Conservation (phyloP, 1,140 invertebrate genomes). For the Drosophila sechellia region DNA sequence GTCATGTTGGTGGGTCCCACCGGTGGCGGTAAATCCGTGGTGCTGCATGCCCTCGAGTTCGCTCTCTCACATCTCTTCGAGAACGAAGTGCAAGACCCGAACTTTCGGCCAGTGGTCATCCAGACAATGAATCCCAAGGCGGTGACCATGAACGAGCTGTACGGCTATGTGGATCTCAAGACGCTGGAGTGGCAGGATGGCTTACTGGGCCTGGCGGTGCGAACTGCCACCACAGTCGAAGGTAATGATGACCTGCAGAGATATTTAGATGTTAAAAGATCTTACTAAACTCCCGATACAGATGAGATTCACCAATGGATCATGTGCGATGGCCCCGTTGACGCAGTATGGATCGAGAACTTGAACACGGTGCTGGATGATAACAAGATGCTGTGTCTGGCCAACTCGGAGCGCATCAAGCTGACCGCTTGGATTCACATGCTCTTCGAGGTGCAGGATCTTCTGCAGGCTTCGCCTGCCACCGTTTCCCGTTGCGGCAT, state of each 20-base stretch:
- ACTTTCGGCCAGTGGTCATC: conserved; percentile 88
- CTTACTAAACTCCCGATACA: neutral
- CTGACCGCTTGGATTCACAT: conserved; percentile 92
- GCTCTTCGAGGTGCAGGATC: conserved; percentile 95
- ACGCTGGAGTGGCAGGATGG: conserved; percentile 96
- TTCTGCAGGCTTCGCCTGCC: conserved; percentile 94
- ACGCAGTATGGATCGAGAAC: conserved; percentile 98
- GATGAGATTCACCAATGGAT: conserved; percentile 92
- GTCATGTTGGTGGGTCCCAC: conserved; percentile 97
- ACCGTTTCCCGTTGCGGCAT: conserved; percentile 94
- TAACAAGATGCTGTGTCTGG: conserved; percentile 95
- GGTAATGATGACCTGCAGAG: conserved; percentile 34
- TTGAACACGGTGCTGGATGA: conserved; percentile 97
- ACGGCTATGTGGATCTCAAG: conserved; percentile 93
- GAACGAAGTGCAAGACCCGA: conserved; percentile 85
- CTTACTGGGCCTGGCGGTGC: conserved; percentile 89
- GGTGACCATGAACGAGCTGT: conserved; percentile 94
- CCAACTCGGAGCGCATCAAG: conserved; percentile 95
- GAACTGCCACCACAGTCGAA: conserved; percentile 88
- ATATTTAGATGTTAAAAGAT: neutral
- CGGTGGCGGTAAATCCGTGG: conserved; percentile 91
- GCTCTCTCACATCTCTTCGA: conserved; percentile 88
- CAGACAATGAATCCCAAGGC: conserved; percentile 95
- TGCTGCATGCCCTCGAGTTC: conserved; percentile 88
- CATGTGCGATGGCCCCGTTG: conserved; percentile 95